These are phyloP conservation scores for Alca torda DNA, from an alignment of 2,797 vertebrate species.

Conservation along the genomic window DNA sequence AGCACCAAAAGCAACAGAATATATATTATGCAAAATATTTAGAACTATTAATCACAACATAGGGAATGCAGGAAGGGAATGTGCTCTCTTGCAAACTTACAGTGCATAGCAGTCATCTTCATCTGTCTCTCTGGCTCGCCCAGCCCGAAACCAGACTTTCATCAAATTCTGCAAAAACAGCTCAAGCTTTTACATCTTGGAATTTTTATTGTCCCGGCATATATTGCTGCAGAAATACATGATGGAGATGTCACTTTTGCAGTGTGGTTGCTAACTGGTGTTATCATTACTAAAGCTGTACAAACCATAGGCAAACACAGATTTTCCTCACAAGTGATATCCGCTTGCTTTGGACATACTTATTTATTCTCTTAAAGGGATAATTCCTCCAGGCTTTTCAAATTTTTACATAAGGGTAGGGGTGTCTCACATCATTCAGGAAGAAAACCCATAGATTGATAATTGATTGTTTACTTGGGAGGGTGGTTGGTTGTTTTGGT, in stretches of 20 bases:
- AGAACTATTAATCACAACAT: not conserved
- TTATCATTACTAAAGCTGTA: not conserved
- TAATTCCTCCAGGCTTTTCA: not conserved
- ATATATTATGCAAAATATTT: constrained; percentile 33
- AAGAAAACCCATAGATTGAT: not conserved
- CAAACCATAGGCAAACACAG: not conserved
- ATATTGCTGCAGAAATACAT: not conserved
- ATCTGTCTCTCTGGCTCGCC: not conserved
- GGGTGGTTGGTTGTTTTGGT: not conserved
- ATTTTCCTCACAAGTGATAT: not conserved
- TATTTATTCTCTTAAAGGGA: not conserved
- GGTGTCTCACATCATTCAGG: not conserved
- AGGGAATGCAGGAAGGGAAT: not conserved
- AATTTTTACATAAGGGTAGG: not conserved
- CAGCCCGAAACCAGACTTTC: not conserved
- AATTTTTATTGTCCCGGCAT: not conserved
- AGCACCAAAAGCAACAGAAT: constrained; percentile 8
- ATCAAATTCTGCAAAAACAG: not conserved
- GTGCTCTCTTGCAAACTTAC: not conserved
- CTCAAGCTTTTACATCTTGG: not conserved
- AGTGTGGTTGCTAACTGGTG: not conserved
- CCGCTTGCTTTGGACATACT: not conserved
- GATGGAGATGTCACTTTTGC: not conserved
- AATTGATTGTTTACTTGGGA: not conserved
- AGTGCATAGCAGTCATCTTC: not conserved